Evolutionary conservation across 2,797 vertebrate species (phyloP), one percentile per base, ranked within the genome.

Genomic region (Lithobates pipiens): DNA sequence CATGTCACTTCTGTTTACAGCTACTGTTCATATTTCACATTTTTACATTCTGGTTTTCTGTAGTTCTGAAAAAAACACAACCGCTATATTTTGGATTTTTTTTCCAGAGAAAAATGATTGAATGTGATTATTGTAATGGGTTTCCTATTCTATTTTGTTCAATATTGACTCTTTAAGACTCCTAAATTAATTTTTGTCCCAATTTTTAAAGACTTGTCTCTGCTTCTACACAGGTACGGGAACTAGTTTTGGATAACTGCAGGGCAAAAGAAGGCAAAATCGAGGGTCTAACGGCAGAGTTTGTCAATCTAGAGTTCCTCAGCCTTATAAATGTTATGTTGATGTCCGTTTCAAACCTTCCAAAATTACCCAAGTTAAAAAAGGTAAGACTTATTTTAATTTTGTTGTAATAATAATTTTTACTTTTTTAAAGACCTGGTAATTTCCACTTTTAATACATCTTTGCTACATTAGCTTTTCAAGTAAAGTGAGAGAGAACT

Each of bases 191-290:
- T 3, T 0, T 54, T 54, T 54, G 16, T 54, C 15, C n/a, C 34
- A 5, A 36, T 36, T 36, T 23, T 50, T 16, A 10, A 23, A 25
- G 4, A 3, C 39, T 29, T 44, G 25, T 78, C 46, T 21, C 21
- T 80, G 3, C 73, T 36, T 71, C 10, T 3, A 36, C 89, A 67
- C 80, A 98, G 97, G 96, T 98, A 92, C 94, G 93, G 93, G 97
- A 97, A 93, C 96, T 98, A 80, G 96, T 97, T 89, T 95, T 98
- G 72, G 97, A 98, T 92, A 97, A 97, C 90, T 97, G 97, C 93
- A 96, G 95, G 91, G 96, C 96, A 83, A 91, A 93, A 88, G 95
- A 96, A 91, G 97, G 96, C 88, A 96, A 98, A 94, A 96, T 97
- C 13, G 96, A 97, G 92, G 97, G 97, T 77, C 93, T 98, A 90